A percentile compares a stretch with the other conserved stretches of the same genome.
These are phyloP conservation scores for Tricholauxania praeusta DNA, from an alignment of 2,888 invertebrate genomes.

Conservation along the genomic window DNA sequence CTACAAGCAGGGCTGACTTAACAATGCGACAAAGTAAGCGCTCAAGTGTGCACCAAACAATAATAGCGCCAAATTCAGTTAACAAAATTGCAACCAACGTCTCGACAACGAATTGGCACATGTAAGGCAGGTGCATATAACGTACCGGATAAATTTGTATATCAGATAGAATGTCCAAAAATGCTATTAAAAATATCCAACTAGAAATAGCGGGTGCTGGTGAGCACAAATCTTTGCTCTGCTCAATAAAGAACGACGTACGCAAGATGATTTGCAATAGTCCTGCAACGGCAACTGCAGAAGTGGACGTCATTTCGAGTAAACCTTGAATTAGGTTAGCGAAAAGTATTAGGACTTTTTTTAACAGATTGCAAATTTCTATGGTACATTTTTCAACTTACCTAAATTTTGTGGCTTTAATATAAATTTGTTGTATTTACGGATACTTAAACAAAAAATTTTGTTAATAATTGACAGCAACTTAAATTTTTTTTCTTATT, in stretches of 20 bases:
- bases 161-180: conserved; percentile 53
- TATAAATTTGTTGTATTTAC: no score
- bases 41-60: conserved; percentile 58
- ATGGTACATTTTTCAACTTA: no score
- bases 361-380: no score
- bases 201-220: conserved; percentile 54
- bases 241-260: conserved; percentile 53
- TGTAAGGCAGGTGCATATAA: conserved; percentile 52
- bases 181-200: conserved; percentile 55
- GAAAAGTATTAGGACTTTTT: no score
- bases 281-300: conserved; percentile 50
- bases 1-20: conserved; percentile 38
- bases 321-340: no score
- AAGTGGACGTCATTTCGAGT: conserved; percentile 46
- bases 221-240: conserved; percentile 55
- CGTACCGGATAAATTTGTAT: conserved; percentile 53
- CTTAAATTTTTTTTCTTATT: no score
- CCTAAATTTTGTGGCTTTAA: no score
- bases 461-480: no score
- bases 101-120: conserved; percentile 51
- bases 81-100: conserved; percentile 50
- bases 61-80: conserved; percentile 51
- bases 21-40: conserved; percentile 42
- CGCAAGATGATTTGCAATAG: conserved; percentile 52
- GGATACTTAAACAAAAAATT: no score